These are phyloP conservation scores for Gymnobelideus leadbeateri DNA, from an alignment of 2,113 vertebrate genomes.

Conservation along the genomic window DNA sequence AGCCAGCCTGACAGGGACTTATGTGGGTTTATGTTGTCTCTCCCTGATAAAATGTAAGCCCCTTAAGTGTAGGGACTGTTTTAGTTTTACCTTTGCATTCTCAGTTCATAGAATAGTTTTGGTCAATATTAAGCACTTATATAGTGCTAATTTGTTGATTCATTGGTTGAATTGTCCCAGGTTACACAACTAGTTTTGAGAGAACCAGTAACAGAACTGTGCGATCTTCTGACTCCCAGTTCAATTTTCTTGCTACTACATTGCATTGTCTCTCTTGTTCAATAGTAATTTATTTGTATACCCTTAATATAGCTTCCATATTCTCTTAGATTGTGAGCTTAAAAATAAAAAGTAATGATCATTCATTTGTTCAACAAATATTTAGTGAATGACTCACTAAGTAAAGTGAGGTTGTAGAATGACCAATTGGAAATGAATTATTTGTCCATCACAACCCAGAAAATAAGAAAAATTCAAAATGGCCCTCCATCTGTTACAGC, in stretches of 20 bases:
- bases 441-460: background rate
- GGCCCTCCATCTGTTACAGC: background rate
- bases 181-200: background rate
- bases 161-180: background rate
- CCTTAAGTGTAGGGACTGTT: too few species aligned
- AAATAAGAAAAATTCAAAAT: background rate
- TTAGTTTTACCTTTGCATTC: background rate
- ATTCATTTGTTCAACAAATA: background rate
- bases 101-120: background rate
- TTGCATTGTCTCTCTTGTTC: background rate
- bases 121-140: background rate
- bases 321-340: background rate
- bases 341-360: background rate
- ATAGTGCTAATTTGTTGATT: background rate
- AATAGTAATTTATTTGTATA: background rate
- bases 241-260: background rate
- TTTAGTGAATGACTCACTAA: background rate
- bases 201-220: background rate
- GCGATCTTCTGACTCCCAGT: background rate
- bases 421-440: background rate
- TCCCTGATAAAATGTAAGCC: too few species aligned
- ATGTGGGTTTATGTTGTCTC: too few species aligned
- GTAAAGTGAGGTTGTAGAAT: background rate
- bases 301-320: background rate
- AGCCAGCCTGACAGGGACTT: background rate